phyloP scores from a whole-genome alignment of 2,113 vertebrate species.

The Ondatra zibethicus region DNA sequence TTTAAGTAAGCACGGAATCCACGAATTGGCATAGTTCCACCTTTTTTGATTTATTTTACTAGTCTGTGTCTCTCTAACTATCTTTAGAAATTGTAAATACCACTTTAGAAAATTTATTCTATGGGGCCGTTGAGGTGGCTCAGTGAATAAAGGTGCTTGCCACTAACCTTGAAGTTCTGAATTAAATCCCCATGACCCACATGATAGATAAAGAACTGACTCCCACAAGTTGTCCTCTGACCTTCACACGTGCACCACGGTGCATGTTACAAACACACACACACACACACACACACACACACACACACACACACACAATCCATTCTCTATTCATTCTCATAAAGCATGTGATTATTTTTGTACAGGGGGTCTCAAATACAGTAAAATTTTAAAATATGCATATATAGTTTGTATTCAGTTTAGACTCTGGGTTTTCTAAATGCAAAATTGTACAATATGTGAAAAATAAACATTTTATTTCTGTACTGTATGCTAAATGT shows the following conservation, averaged over 20 bases:
- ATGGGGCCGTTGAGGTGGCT: not conserved
- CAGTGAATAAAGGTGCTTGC: not conserved
- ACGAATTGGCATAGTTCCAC: not conserved
- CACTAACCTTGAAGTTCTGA: rapidly evolving
- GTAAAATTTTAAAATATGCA: not conserved
- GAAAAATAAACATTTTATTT: not conserved
- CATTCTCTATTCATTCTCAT: not conserved
- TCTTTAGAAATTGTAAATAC: not conserved
- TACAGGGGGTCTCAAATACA: not conserved
- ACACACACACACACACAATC: not conserved
- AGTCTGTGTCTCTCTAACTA: not conserved
- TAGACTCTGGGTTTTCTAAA: not conserved
- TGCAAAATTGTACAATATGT: not conserved
- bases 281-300: not conserved
- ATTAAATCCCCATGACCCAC: not conserved
- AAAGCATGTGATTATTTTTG: not conserved
- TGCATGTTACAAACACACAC: not conserved
- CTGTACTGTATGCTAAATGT: not conserved
- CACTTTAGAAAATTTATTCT: not conserved
- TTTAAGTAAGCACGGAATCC: not conserved
- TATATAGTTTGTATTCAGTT: not conserved
- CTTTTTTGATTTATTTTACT: not conserved
- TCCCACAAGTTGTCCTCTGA: not conserved
- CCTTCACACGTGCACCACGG: not conserved
- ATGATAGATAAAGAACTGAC: not conserved